phyloP scores from a whole-genome alignment of 2,888 invertebrate species.

The Scaptomyza cyrtandrae region DNA sequence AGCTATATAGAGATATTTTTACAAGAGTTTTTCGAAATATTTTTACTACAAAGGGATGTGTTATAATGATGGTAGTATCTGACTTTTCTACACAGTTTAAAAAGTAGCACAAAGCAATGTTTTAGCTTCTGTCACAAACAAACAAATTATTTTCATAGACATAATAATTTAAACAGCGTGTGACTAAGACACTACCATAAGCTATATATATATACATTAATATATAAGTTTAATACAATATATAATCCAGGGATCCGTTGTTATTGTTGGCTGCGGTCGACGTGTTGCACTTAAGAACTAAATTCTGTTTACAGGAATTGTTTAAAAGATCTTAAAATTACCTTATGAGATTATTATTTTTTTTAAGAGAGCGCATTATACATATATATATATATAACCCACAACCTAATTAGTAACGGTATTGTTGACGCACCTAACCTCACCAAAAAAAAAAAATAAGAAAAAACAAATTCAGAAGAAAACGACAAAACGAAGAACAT shows the following conservation, averaged over 20 bases:
- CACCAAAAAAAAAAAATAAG: constrained; percentile 34
- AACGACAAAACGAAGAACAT: constrained; percentile 32
- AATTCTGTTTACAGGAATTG: constrained; percentile 61
- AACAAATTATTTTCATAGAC: constrained; percentile 26
- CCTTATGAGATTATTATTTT: constrained; percentile 32
- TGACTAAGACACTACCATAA: constrained; percentile 71
- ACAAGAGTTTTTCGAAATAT: background rate
- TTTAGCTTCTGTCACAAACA: constrained; percentile 54
- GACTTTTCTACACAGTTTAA: constrained; percentile 3
- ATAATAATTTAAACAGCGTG: constrained; percentile 53
- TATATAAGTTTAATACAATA: constrained; percentile 39
- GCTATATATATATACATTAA: constrained; percentile 56
- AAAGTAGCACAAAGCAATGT: constrained; percentile 53
- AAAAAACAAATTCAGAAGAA: constrained; percentile 33
- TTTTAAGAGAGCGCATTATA: constrained; percentile 70
- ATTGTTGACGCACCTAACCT: constrained; percentile 67
- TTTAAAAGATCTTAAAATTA: constrained; percentile 46
- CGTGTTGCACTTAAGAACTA: constrained; percentile 53
- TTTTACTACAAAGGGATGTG: constrained; percentile 3
- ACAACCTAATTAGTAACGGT: constrained; percentile 72
- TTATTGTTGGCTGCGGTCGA: constrained; percentile 65
- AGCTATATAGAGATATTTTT: background rate
- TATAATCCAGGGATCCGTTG: constrained; percentile 24
- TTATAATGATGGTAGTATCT: constrained; percentile 4
- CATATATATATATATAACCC: constrained; percentile 55